These are phyloP conservation scores for Dexiosoma caninum DNA, from an alignment of 2,888 invertebrate species.

Conservation along the genomic window DNA sequence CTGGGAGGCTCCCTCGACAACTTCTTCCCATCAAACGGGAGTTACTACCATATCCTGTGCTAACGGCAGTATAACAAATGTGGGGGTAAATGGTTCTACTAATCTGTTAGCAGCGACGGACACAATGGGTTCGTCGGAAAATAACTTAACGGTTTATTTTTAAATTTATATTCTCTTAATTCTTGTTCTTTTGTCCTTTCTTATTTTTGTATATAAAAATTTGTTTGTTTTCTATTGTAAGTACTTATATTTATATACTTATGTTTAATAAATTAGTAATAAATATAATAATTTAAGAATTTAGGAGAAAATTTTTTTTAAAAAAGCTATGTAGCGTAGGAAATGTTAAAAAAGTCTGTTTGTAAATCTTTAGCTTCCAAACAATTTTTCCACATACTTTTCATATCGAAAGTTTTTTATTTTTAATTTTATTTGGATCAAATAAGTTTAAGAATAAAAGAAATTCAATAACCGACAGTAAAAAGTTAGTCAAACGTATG, in stretches of 20 bases:
- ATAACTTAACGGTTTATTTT: conserved; percentile 81
- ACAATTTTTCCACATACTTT: conserved; percentile 30
- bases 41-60: conserved; percentile 62
- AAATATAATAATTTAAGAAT: conserved; percentile 25
- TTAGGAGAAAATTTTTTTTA: neutral
- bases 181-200: neutral
- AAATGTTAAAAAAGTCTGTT: conserved; percentile 12
- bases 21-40: conserved; percentile 48
- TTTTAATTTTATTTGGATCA: conserved; percentile 60
- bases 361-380: conserved; percentile 61
- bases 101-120: conserved; percentile 74
- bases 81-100: conserved; percentile 69
- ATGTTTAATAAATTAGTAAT: conserved; percentile 45
- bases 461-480: neutral
- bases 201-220: conserved; percentile 51
- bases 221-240: conserved; percentile 36
- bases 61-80: conserved; percentile 59
- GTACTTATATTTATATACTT: conserved; percentile 19
- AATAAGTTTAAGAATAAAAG: conserved; percentile 1
- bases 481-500: neutral
- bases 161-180: conserved; percentile 68
- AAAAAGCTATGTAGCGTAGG: neutral
- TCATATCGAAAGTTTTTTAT: conserved; percentile 66
- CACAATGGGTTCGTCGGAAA: conserved; percentile 79
- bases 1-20: conserved; percentile 73